Conservation (phyloP, 2,113 vertebrate genomes). For the Gorsachius goisagi region DNA sequence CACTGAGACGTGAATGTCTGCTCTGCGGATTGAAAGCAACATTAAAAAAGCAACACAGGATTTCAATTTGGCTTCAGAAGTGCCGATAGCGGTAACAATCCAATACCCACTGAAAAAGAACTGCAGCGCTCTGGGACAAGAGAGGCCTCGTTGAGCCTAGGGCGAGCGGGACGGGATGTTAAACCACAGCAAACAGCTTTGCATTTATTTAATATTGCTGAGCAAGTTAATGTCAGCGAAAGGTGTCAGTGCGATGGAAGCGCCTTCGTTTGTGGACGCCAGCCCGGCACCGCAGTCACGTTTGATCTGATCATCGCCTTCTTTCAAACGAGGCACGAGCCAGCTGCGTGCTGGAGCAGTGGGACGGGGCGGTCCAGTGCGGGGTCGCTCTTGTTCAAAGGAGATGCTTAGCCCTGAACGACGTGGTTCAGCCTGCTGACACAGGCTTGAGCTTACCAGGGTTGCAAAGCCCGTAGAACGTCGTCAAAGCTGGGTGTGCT, state of each 20-base stretch:
- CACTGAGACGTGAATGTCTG: background rate
- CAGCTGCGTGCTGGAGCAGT: background rate
- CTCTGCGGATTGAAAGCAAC: background rate
- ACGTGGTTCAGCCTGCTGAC: background rate
- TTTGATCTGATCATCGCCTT: background rate
- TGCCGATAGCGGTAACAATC: background rate
- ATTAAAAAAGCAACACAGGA: background rate
- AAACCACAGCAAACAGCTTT: background rate
- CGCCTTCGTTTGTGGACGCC: background rate
- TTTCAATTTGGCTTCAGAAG: background rate
- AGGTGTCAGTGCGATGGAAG: background rate
- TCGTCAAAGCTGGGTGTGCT: background rate
- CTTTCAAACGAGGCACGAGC: background rate
- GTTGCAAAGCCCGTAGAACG: accelerated
- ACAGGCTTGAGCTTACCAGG: background rate
- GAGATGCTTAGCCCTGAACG: background rate
- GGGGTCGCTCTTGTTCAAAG: background rate
- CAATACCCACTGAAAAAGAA: background rate
- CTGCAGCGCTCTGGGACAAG: background rate
- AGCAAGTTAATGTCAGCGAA: background rate
- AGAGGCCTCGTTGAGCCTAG: background rate
- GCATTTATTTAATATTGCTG: background rate
- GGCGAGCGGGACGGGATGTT: background rate
- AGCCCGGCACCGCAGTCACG: background rate
- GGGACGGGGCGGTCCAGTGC: background rate